phyloP scores from a whole-genome alignment of 2,113 vertebrate genomes.

The Triplophysa tibetana region DNA sequence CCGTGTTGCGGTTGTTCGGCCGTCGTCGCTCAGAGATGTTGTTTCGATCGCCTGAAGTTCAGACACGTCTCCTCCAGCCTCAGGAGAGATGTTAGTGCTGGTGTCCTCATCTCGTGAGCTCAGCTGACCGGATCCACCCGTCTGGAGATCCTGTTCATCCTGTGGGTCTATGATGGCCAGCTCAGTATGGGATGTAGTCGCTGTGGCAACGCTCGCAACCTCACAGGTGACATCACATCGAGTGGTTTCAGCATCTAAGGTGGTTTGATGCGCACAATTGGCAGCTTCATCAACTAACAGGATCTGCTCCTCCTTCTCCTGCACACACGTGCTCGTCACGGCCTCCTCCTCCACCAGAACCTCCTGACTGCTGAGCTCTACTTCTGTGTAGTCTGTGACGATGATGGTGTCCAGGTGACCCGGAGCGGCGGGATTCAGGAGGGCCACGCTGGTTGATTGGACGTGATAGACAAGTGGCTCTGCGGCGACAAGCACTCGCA shows the following conservation, averaged over 20 bases:
- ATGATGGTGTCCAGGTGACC: conserved; percentile 57
- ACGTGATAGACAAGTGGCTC: conserved; percentile 56
- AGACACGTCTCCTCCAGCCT: neutral
- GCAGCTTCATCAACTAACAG: conserved; percentile 40
- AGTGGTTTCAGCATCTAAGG: conserved; percentile 11
- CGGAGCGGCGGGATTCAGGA: conserved; percentile 56
- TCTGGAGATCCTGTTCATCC: neutral
- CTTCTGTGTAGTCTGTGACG: conserved; percentile 66
- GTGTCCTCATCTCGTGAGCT: neutral
- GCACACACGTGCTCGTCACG: conserved; percentile 46
- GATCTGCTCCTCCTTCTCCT: conserved; percentile 43
- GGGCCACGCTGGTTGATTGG: conserved; percentile 55
- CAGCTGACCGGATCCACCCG: neutral
- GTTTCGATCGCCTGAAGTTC: neutral
- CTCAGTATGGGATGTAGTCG: neutral
- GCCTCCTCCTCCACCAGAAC: conserved; percentile 54
- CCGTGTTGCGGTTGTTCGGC: neutral
- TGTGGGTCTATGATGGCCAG: neutral
- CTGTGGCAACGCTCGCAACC: neutral
- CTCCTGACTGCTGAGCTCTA: conserved; percentile 48
- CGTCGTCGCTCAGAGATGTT: neutral
- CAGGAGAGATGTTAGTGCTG: neutral
- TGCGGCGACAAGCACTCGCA: conserved; percentile 49
- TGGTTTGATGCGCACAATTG: neutral
- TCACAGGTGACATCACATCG: conserved; percentile 16